Evolutionary conservation across 2,888 invertebrate species (phyloP).

Genomic region (Hirtodrosophila duncani): DNA sequence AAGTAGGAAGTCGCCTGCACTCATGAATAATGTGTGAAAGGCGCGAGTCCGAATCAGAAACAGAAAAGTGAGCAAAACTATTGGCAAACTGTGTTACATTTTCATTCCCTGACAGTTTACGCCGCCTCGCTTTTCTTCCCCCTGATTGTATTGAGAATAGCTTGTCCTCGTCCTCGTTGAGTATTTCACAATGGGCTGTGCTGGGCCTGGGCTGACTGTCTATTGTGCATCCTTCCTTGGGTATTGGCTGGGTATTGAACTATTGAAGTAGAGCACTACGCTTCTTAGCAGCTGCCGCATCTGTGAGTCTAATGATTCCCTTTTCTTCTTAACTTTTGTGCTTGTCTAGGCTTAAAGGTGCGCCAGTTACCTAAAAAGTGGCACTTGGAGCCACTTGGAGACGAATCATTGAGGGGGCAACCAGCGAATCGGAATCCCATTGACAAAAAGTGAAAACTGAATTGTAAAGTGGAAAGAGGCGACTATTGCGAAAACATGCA

Average conservation of each 20-base stretch:
- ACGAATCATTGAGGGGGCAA: conserved; percentile 30
- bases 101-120: too few relatives aligned
- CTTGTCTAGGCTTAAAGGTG: too few relatives aligned
- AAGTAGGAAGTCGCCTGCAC: conserved; percentile 32
- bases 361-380: conserved; percentile 45
- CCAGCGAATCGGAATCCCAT: conserved; percentile 29
- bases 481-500: neutral
- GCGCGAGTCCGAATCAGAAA: conserved; percentile 38
- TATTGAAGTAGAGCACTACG: too few relatives aligned
- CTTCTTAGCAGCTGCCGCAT: too few relatives aligned
- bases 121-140: neutral
- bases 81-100: conserved; percentile 46
- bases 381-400: conserved; percentile 38
- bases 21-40: conserved; percentile 36
- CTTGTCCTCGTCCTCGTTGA: too few relatives aligned
- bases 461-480: neutral
- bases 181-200: too few relatives aligned
- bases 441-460: conserved; percentile 11
- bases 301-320: conserved; percentile 24
- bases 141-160: too few relatives aligned
- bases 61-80: conserved; percentile 57
- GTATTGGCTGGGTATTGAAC: conserved; percentile 41
- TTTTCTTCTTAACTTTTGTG: conserved; percentile 41
- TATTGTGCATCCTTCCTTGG: conserved; percentile 24
- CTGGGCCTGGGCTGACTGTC: conserved; percentile 29